phyloP scores from a whole-genome alignment of 2,113 vertebrate genomes.

The Oncorhynchus mykiss region DNA sequence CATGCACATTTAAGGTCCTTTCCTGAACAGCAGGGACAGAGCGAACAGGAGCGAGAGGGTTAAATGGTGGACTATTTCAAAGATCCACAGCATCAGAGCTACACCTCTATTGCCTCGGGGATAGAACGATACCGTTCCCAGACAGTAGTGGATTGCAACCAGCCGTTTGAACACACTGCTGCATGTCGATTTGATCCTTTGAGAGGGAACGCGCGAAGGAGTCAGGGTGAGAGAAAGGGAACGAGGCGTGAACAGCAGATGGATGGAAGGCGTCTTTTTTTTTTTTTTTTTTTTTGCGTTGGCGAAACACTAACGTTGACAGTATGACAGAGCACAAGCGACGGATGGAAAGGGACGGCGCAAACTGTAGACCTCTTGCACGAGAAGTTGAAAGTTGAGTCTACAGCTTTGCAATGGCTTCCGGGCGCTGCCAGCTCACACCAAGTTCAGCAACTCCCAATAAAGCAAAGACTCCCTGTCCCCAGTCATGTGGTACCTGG shows the following conservation, averaged over 20 bases:
- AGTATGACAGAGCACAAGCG: neutral
- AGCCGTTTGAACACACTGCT: slow-evolving; percentile 28
- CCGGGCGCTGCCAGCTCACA: neutral
- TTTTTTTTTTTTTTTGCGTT: slow-evolving; percentile 39
- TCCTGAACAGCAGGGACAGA: neutral
- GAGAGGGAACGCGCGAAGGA: slow-evolving; percentile 64
- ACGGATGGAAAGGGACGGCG: slow-evolving; percentile 12
- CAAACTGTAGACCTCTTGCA: neutral
- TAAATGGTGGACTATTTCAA: neutral
- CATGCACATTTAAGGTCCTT: too few species aligned
- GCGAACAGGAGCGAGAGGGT: neutral
- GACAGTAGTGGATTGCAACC: slow-evolving; percentile 3
- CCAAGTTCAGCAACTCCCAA: slow-evolving; percentile 13
- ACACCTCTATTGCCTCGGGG: neutral
- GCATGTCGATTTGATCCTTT: slow-evolving; percentile 62
- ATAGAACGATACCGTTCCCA: neutral
- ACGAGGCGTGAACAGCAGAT: slow-evolving; percentile 76
- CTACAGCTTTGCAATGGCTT: too few species aligned
- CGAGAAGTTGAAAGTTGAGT: neutral
- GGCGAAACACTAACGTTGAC: slow-evolving; percentile 66
- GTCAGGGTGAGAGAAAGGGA: slow-evolving; percentile 71
- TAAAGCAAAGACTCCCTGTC: neutral
- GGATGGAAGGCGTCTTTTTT: slow-evolving; percentile 67
- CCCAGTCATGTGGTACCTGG: neutral
- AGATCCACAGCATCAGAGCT: neutral